Evolutionary conservation across 2,797 vertebrate genomes (phyloP).

Genomic region (Pantherophis alleghaniensis): DNA sequence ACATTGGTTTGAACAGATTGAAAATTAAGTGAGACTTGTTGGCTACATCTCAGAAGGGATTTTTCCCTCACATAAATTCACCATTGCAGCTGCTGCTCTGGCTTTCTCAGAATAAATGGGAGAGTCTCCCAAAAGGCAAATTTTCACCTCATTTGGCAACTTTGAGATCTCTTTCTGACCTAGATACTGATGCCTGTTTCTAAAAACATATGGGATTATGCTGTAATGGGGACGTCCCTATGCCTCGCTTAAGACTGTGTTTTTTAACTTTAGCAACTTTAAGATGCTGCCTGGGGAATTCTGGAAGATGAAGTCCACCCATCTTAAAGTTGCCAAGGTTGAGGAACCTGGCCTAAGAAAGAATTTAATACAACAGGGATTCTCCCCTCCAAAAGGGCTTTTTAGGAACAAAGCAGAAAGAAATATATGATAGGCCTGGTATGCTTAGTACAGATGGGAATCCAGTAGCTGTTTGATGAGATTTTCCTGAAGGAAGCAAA

Average conservation of each 20-base stretch:
- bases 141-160: constrained; percentile 22
- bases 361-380: background rate
- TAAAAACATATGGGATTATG: background rate
- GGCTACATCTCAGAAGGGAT: background rate
- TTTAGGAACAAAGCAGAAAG: background rate
- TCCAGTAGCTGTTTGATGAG: background rate
- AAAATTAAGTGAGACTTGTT: background rate
- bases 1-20: background rate
- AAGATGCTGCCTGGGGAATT: background rate
- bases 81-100: background rate
- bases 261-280: background rate
- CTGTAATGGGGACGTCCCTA: background rate
- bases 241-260: background rate
- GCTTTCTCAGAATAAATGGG: background rate
- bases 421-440: background rate
- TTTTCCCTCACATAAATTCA: background rate
- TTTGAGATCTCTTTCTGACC: background rate
- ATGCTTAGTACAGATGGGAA: background rate
- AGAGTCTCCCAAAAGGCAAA: background rate
- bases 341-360: background rate
- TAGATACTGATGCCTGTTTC: constrained; percentile 5
- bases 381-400: background rate
- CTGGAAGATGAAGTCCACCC: background rate
- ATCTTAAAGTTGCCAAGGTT: background rate
- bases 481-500: background rate